Evolutionary conservation across 2,113 vertebrate genomes (phyloP), one percentile per base, ranked within the genome.

Genomic region (Cyanoramphus novaezelandiae): DNA sequence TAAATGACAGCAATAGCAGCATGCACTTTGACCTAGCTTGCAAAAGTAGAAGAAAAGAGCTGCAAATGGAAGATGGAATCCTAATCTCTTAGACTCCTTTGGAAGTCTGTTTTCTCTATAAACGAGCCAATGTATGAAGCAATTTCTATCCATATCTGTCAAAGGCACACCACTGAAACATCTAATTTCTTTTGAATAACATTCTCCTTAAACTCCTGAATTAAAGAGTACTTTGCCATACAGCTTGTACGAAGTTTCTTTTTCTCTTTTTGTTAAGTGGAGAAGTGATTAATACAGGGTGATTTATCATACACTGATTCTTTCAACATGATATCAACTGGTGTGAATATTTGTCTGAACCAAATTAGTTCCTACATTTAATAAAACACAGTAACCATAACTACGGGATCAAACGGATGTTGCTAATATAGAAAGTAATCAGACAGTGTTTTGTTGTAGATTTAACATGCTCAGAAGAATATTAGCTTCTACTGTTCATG

Each of bases 1-100:
- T 68, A 92, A 90, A 80, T 78, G n/a, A 41, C 55, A 90, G 53
- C 86, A 92, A 85, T 17, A 82, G n/a, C 79, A 96, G 23, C 24
- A 81, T 77, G 49, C 6, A 69, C 82, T 82, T 92, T 50, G 88
- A 86, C 79, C 55, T 70, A 33, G 8, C 86, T 95, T 86, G 70
- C 50, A 77, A 79, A 92, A 82, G 37, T 43, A 53, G 2, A 24
- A 62, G 39, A 39, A 29, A 76, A 76, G 9, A 68, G 13, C 24
- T 75, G 31, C 29, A 90, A 86, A 70, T 59, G 24, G 52, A 69
- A 93, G 47, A 59, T 3, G 20, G 9, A 65, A 25, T 59, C 53
- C 46, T 72, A 86, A 82, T 86, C n/a, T 88, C 41, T 44, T 19
- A 5, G 63, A 82, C 94, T 90, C 60, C 88, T 94, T 67, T 70